Evolutionary conservation across 1,140 invertebrate genomes (phyloP), one percentile per base, ranked within the genome.

Genomic region (Condylostylus longicornis): DNA sequence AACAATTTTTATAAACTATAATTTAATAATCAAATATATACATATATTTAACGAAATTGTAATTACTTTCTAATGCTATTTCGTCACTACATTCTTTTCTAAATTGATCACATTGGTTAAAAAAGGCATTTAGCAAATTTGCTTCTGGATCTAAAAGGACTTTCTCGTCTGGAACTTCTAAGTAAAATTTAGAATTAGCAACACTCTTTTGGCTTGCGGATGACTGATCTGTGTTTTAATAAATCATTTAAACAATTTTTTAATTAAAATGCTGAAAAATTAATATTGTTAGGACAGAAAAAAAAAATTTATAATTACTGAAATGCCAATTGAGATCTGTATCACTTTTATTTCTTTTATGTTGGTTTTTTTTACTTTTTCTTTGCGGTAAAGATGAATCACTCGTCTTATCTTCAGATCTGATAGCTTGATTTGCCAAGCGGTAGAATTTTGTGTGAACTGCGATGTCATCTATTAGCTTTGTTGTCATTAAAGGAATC

Each of bases 401-500:
- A 22, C 15, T 13, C 19, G 37, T 41, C n/a, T 17, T 25, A 3
- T 31, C 31, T 15, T 41, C 20, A 10, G 13, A 8, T 18, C 31
- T 37, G 3, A 41, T 15, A 18, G 35, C 19, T 21, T 32, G 14
- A 14, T 18, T 33, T 12, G 40, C 40, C n/a, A 22, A 6, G 21
- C 77, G 61, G 51, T 83, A 93, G 12, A 93, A 61, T 46, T 83
- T 70, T 44, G 93, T 70, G 63, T 94, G 88, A 14, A 80, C 81
- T 5, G 85, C 87, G 42, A 86, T 74, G 67, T 91, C 87, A 62
- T 94, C 87, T 5, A 91, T 83, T 37, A 93, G 68, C 38, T 75
- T 69, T 21, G 82, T 84, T 18, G 87, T 88, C 34, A 93, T 68
- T 45, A 85, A 79, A 12, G 82, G 75, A 48, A 88, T 79, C 84